Evolutionary conservation across 2,888 invertebrate genomes (phyloP).

Genomic region (Machimus rusticus): DNA sequence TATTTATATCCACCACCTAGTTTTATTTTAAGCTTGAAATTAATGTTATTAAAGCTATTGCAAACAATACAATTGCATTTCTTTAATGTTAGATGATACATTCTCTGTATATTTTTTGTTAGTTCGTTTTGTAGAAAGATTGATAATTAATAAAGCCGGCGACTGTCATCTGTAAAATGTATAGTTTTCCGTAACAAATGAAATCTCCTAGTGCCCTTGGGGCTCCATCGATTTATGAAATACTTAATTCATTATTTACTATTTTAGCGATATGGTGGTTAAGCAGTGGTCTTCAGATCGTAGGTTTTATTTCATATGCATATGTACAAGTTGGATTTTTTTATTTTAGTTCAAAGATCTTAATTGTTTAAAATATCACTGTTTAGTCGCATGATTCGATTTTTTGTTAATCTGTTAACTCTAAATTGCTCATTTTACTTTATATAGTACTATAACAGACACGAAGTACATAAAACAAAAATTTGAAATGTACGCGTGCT

Average conservation of each 20-base stretch:
- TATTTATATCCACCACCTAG: slow-evolving; percentile 38
- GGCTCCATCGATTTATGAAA: neutral
- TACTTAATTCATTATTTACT: neutral
- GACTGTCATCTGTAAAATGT: neutral
- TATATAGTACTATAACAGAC: too few species aligned
- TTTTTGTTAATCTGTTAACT: neutral
- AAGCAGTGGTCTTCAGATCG: neutral
- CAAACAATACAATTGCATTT: slow-evolving; percentile 34
- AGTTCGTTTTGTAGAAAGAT: neutral
- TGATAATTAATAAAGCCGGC: slow-evolving; percentile 10
- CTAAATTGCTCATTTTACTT: neutral
- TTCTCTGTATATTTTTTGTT: slow-evolving; percentile 18
- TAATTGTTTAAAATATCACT: neutral
- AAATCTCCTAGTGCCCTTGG: neutral
- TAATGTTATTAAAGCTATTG: slow-evolving; percentile 41
- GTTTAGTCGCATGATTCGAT: neutral
- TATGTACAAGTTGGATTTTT: neutral
- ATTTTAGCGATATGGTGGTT: too few species aligned
- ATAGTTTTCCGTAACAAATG: neutral
- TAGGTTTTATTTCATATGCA: neutral
- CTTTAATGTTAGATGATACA: slow-evolving; percentile 11
- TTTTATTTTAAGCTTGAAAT: slow-evolving; percentile 40
- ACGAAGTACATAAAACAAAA: too few species aligned
- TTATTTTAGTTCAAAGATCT: neutral
- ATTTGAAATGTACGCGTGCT: too few species aligned